Conservation (phyloP, 2,113 vertebrate species). For the Clarias magur region DNA sequence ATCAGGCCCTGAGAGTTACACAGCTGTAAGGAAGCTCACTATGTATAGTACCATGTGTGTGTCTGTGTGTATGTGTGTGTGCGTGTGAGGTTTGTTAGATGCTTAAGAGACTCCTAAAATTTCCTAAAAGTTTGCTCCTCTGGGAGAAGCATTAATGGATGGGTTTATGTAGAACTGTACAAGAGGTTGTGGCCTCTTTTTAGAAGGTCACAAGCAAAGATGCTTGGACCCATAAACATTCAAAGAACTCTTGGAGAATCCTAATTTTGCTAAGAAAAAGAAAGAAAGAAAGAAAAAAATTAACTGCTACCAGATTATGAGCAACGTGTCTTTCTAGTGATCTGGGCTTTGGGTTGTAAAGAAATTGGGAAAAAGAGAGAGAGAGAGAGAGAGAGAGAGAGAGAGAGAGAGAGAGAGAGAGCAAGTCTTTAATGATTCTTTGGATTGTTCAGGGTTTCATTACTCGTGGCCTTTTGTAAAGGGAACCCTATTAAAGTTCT, state of each 20-base stretch:
- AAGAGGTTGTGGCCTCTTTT: background rate
- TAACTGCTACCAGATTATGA: background rate
- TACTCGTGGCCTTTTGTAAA: background rate
- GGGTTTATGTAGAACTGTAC: background rate
- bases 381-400: background rate
- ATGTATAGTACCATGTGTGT: background rate
- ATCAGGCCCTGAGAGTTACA: conserved; percentile 34
- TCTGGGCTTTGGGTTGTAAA: background rate
- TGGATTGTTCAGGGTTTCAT: background rate
- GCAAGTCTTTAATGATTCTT: background rate
- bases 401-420: background rate
- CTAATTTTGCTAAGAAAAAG: background rate
- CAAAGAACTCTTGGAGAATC: background rate
- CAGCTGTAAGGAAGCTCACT: background rate
- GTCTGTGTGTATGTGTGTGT: background rate
- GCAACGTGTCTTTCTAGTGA: no score
- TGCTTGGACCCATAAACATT: background rate
- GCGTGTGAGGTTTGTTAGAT: background rate
- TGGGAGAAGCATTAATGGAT: background rate
- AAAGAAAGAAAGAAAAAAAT: background rate
- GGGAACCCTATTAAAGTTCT: background rate
- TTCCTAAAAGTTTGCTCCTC: background rate
- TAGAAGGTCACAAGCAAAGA: background rate
- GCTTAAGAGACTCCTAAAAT: background rate
- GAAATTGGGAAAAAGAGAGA: background rate